Evolutionary conservation across 2,888 invertebrate genomes (phyloP).

Genomic region (Lamellibrachia columna): DNA sequence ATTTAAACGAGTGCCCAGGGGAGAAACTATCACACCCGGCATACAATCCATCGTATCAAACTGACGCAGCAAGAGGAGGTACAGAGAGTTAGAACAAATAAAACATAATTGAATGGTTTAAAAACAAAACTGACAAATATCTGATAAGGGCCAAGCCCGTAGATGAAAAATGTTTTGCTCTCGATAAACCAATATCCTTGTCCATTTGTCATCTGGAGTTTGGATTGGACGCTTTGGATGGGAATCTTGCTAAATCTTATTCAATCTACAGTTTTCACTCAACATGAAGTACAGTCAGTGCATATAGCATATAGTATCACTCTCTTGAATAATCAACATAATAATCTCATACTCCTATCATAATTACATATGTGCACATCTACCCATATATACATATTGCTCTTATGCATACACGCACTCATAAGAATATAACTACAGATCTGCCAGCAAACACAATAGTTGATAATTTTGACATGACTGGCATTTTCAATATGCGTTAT

Average conservation of each 20-base stretch:
- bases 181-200: too few relatives aligned
- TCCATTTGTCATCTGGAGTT: too few relatives aligned
- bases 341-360: too few relatives aligned
- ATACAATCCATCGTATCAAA: slow-evolving; percentile 1
- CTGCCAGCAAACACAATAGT: too few relatives aligned
- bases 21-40: slow-evolving; percentile 1
- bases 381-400: neutral
- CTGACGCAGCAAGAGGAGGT: neutral
- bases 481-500: too few relatives aligned
- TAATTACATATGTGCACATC: neutral
- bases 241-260: neutral
- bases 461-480: too few relatives aligned
- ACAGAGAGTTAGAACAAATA: neutral
- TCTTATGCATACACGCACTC: too few relatives aligned
- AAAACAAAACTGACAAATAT: neutral
- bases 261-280: neutral
- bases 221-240: too few relatives aligned
- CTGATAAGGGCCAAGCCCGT: neutral
- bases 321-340: neutral
- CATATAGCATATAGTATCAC: neutral
- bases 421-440: too few relatives aligned
- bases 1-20: neutral
- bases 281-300: neutral
- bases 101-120: neutral
- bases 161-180: too few relatives aligned